Conservation (phyloP, 2,888 invertebrate species). For the Cosmorhoe ocellata region DNA sequence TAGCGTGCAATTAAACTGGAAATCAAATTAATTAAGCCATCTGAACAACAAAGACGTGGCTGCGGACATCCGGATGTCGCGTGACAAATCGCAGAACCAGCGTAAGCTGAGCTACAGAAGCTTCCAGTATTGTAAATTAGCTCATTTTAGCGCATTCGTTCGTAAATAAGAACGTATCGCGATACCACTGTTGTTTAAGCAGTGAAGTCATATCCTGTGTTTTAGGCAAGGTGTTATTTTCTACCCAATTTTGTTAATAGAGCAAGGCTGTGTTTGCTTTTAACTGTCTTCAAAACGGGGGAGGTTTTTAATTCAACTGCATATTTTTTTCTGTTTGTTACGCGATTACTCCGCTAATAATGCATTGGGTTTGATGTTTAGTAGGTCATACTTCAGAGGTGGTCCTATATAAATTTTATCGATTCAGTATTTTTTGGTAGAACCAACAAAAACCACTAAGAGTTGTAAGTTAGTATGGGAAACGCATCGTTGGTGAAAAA, state of each 20-base stretch:
- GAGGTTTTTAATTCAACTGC: no score
- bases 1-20: conserved; percentile 40
- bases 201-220: neutral
- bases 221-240: neutral
- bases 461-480: no score
- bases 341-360: no score
- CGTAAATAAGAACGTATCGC: conserved; percentile 19
- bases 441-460: no score
- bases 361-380: no score
- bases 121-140: conserved; percentile 22
- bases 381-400: no score
- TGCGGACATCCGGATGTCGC: conserved; percentile 52
- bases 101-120: conserved; percentile 10
- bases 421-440: no score
- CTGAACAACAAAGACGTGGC: conserved; percentile 50
- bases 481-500: no score
- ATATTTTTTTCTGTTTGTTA: no score
- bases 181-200: neutral
- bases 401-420: no score
- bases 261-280: no score
- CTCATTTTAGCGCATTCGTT: conserved; percentile 18
- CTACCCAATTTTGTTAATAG: neutral
- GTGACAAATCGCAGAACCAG: conserved; percentile 37
- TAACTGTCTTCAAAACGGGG: no score
- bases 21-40: conserved; percentile 57